These are phyloP conservation scores for Zoanthus sansibaricus DNA, from an alignment of 92 coral and sea anemone species.

Conservation along the genomic window DNA sequence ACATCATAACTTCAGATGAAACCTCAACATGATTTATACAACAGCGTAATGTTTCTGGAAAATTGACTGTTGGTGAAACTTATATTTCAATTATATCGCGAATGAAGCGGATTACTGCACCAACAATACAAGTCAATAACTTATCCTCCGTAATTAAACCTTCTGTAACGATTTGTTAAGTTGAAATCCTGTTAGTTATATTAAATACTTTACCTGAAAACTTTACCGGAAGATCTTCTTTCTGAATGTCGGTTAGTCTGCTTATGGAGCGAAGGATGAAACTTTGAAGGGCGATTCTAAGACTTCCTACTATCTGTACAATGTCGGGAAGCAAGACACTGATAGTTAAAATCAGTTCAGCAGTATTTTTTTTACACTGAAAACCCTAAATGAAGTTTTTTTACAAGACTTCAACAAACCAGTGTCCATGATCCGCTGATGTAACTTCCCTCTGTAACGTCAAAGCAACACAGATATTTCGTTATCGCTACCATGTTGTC, in stretches of 20 bases:
- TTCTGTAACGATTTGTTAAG: neutral
- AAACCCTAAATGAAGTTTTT: neutral
- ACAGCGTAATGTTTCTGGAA: no score
- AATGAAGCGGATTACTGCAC: no score
- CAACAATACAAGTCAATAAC: no score
- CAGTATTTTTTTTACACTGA: no score
- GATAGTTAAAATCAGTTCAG: no score
- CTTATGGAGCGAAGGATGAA: slow-evolving; percentile 18
- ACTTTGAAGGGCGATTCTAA: slow-evolving; percentile 32
- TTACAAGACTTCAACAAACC: neutral
- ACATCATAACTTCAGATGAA: no score
- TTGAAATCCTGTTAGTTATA: neutral
- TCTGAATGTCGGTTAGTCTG: slow-evolving; percentile 15
- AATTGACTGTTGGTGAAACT: no score
- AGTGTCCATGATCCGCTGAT: slow-evolving; percentile 43
- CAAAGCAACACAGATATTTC: slow-evolving; percentile 44
- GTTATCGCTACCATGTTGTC: slow-evolving; percentile 6
- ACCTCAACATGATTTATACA: no score
- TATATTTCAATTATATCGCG: no score
- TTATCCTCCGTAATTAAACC: no score
- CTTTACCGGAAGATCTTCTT: slow-evolving; percentile 34
- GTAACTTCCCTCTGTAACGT: slow-evolving; percentile 31
- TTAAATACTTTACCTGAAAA: slow-evolving; percentile 28
- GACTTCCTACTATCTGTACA: slow-evolving; percentile 16
- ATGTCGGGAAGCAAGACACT: neutral